These are phyloP conservation scores for Drosophila planitibia DNA, from an alignment of 2,888 invertebrate genomes.

Conservation along the genomic window DNA sequence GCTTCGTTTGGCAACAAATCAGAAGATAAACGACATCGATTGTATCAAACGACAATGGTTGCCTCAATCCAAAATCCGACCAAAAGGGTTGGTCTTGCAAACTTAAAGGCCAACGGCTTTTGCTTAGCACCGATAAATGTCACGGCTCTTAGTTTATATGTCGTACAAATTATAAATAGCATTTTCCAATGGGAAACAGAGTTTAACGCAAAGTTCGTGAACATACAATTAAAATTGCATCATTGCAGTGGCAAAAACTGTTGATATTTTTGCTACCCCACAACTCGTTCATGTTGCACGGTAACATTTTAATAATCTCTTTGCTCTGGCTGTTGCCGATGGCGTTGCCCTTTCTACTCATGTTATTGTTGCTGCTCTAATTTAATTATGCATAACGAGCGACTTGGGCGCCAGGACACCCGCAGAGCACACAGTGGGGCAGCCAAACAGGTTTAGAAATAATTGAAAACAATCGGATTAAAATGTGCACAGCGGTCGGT, in stretches of 20 bases:
- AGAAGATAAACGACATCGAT: constrained; percentile 80
- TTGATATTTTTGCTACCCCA: constrained; percentile 25
- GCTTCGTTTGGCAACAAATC: constrained; percentile 78
- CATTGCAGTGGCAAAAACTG: constrained; percentile 36
- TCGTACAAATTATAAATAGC: constrained; percentile 33
- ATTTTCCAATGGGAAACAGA: constrained; percentile 23
- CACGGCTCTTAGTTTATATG: constrained; percentile 39
- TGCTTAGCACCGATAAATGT: constrained; percentile 45
- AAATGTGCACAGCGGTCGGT: constrained; percentile 61
- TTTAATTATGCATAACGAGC: constrained; percentile 72
- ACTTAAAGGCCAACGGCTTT: constrained; percentile 26
- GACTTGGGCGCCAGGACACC: constrained; percentile 47
- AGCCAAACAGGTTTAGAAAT: constrained; percentile 56
- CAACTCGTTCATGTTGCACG: constrained; percentile 23
- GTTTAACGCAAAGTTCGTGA: constrained; percentile 29
- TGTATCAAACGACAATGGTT: constrained; percentile 74
- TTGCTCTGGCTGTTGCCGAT: constrained; percentile 10
- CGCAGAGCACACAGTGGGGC: constrained; percentile 35
- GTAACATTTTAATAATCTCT: constrained; percentile 48
- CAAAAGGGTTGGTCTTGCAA: constrained; percentile 38
- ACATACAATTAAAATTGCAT: constrained; percentile 69
- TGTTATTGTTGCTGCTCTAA: constrained; percentile 42
- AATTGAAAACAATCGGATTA: constrained; percentile 74
- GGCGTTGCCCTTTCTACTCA: constrained; percentile 4
- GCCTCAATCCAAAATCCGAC: constrained; percentile 24